These are phyloP conservation scores for Chaenodraco wilsoni DNA, from an alignment of 2,797 vertebrate genomes.

Conservation along the genomic window DNA sequence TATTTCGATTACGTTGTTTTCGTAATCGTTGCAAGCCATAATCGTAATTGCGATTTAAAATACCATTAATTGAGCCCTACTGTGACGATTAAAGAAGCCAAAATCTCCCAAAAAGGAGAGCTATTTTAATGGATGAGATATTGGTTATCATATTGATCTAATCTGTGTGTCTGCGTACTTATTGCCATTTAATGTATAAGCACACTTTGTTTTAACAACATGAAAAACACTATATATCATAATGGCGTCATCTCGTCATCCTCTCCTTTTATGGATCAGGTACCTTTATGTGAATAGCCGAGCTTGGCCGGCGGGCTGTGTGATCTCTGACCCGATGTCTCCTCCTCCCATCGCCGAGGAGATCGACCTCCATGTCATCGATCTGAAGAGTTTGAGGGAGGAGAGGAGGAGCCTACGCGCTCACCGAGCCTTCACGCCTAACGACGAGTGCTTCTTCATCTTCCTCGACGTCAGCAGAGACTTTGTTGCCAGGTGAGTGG, in stretches of 20 bases:
- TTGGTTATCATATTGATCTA: neutral
- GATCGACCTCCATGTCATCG: slow-evolving; percentile 95
- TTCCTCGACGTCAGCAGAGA: slow-evolving; percentile 97
- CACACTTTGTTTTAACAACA: neutral
- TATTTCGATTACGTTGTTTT: too few species aligned
- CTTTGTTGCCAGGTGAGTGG: slow-evolving; percentile 93
- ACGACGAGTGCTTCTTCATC: slow-evolving; percentile 98
- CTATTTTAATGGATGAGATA: neutral
- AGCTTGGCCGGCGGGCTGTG: slow-evolving; percentile 91
- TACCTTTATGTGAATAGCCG: slow-evolving; percentile 97
- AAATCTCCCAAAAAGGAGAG: neutral
- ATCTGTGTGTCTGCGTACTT: neutral
- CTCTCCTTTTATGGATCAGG: slow-evolving; percentile 71
- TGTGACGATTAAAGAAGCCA: neutral
- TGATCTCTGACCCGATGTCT: slow-evolving; percentile 95
- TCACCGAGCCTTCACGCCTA: slow-evolving; percentile 94
- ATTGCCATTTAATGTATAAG: neutral
- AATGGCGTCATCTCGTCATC: neutral
- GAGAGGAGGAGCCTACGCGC: slow-evolving; percentile 91
- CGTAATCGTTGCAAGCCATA: too few species aligned
- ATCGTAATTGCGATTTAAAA: too few species aligned
- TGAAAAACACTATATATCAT: neutral
- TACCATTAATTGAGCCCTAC: neutral
- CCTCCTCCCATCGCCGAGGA: slow-evolving; percentile 96
- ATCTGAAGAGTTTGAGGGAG: slow-evolving; percentile 94